These are phyloP conservation scores for Conus canariensis DNA, from an alignment of 2,888 invertebrate species.

Conservation along the genomic window DNA sequence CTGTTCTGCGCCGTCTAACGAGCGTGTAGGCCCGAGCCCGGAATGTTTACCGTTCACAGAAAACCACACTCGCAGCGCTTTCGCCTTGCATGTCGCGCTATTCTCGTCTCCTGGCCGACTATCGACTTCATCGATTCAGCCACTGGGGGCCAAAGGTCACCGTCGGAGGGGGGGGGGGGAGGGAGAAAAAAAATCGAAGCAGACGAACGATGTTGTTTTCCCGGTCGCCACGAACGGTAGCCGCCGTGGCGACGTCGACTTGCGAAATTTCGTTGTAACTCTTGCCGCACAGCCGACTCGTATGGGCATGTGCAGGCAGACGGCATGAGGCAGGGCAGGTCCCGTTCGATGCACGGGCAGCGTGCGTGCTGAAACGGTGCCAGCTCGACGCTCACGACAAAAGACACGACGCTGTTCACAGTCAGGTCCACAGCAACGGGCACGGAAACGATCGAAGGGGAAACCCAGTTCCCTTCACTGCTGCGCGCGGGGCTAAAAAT, in stretches of 20 bases:
- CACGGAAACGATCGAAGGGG: conserved; percentile 25
- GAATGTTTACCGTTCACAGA: neutral
- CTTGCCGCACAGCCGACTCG: neutral
- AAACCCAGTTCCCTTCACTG: conserved; percentile 10
- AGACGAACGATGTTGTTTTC: no score
- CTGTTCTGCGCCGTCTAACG: conserved; percentile 32
- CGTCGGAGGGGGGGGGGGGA: neutral
- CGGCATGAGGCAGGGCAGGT: neutral
- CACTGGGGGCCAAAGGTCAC: conserved; percentile 39
- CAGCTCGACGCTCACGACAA: neutral
- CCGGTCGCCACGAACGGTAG: neutral
- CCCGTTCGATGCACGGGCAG: conserved; percentile 7
- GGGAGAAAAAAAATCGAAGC: conserved; percentile 34
- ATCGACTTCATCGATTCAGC: conserved; percentile 43
- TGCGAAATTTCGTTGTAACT: neutral
- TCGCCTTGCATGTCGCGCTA: neutral
- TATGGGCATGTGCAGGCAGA: neutral
- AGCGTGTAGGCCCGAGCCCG: conserved; percentile 33
- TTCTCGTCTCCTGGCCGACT: neutral
- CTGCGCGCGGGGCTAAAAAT: conserved; percentile 37
- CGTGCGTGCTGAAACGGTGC: neutral
- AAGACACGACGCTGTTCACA: neutral
- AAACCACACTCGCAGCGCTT: neutral
- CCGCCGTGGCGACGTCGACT: conserved; percentile 20
- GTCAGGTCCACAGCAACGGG: neutral